Evolutionary conservation across 2,888 invertebrate species (phyloP).

Genomic region (Bruchidius siliquastri): DNA sequence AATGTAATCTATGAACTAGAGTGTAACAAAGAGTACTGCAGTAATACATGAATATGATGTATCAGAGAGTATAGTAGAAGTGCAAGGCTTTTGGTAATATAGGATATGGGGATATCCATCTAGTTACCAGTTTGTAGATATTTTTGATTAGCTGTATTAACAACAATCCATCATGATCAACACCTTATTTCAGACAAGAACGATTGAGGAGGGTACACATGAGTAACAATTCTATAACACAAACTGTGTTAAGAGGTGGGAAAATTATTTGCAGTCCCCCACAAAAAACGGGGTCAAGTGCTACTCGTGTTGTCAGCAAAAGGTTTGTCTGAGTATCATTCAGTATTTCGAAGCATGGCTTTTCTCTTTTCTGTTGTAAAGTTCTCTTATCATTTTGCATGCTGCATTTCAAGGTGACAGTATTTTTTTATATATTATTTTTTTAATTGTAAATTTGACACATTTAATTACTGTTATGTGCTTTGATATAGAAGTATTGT

Average conservation of each 20-base stretch:
- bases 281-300: constrained; percentile 29
- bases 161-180: no score
- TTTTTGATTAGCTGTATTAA: no score
- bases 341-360: constrained; percentile 8
- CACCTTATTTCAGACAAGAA: constrained; percentile 18
- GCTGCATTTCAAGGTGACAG: constrained; percentile 10
- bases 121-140: no score
- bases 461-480: constrained; percentile 1
- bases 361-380: not conserved
- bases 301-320: constrained; percentile 39
- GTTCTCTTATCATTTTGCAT: constrained; percentile 16
- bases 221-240: constrained; percentile 24
- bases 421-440: constrained; percentile 1
- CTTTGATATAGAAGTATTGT: not conserved
- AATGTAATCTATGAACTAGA: no score
- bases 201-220: constrained; percentile 23
- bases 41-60: no score
- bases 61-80: no score
- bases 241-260: constrained; percentile 34
- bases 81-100: no score
- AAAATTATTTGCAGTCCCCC: constrained; percentile 35
- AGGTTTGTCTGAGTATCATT: constrained; percentile 35
- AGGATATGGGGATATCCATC: no score
- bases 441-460: not conserved
- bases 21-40: no score